Evolutionary conservation across 1,140 invertebrate species (phyloP).

Genomic region (Araneus ventricosus): DNA sequence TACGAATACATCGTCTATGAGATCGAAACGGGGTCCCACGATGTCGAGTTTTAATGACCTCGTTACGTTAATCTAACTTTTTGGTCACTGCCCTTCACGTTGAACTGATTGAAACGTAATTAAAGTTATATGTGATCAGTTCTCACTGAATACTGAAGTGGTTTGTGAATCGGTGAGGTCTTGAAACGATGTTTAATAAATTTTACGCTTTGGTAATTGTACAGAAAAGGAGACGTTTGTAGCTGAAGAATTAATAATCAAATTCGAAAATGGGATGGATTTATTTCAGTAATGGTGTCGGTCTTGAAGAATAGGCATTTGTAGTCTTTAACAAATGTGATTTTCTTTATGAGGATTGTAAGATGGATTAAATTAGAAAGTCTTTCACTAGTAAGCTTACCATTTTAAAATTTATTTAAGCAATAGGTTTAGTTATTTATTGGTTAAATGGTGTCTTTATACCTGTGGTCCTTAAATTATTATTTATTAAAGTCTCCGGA

Average conservation of each 20-base stretch:
- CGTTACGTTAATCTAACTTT: slow-evolving; percentile 5
- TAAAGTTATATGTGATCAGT: neutral
- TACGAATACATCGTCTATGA: neutral
- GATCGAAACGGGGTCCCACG: neutral
- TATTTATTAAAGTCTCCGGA: too few species aligned
- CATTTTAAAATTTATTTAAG: too few species aligned
- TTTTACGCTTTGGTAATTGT: neutral
- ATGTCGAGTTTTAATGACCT: neutral
- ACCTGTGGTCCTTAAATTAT: too few species aligned
- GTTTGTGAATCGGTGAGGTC: neutral
- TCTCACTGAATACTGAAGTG: neutral
- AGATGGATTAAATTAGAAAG: too few species aligned
- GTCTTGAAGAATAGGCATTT: too few species aligned
- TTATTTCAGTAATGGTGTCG: too few species aligned
- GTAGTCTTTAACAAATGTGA: too few species aligned
- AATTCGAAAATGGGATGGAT: neutral
- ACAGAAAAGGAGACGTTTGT: neutral
- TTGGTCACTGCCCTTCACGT: neutral
- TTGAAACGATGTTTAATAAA: neutral
- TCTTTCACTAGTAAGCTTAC: too few species aligned
- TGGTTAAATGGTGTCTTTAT: too few species aligned
- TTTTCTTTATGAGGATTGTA: too few species aligned
- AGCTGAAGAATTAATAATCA: neutral
- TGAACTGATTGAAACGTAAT: neutral
- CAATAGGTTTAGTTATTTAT: too few species aligned